Evolutionary conservation across 2,888 invertebrate species (phyloP).

Genomic region (Eurytoma adleriae): DNA sequence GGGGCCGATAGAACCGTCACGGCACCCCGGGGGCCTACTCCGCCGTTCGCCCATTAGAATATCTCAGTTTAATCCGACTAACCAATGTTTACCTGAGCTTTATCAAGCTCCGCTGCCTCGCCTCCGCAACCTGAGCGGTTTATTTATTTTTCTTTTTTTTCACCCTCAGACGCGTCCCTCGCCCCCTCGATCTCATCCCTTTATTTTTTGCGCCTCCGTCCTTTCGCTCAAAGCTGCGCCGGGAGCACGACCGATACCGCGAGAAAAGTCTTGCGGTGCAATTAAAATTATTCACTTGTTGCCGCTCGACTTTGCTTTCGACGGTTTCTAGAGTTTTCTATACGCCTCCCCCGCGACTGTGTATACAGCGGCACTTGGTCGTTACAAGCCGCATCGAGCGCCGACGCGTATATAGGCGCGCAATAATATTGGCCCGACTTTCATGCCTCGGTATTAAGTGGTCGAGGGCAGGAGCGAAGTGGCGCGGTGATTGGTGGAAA

Average conservation of each 20-base stretch:
- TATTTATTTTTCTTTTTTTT: slow-evolving; percentile 7
- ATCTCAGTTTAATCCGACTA: slow-evolving; percentile 70
- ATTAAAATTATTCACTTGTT: background rate
- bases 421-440: too few species aligned
- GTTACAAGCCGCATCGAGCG: too few species aligned
- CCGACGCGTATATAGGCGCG: too few species aligned
- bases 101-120: slow-evolving; percentile 61
- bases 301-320: background rate
- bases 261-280: background rate
- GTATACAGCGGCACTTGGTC: too few species aligned
- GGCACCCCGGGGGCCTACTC: slow-evolving; percentile 71
- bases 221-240: background rate
- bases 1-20: slow-evolving; percentile 65
- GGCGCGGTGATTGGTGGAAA: slow-evolving; percentile 21
- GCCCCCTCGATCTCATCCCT: background rate
- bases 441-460: slow-evolving; percentile 12
- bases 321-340: background rate
- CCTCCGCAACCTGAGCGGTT: background rate
- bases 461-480: background rate
- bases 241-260: background rate
- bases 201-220: background rate
- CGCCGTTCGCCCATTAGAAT: slow-evolving; percentile 70
- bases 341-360: background rate
- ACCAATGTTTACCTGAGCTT: slow-evolving; percentile 68
- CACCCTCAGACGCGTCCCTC: background rate